phyloP scores from a whole-genome alignment of 2,888 invertebrate genomes.

The Scelioninae gen. 1 region DNA sequence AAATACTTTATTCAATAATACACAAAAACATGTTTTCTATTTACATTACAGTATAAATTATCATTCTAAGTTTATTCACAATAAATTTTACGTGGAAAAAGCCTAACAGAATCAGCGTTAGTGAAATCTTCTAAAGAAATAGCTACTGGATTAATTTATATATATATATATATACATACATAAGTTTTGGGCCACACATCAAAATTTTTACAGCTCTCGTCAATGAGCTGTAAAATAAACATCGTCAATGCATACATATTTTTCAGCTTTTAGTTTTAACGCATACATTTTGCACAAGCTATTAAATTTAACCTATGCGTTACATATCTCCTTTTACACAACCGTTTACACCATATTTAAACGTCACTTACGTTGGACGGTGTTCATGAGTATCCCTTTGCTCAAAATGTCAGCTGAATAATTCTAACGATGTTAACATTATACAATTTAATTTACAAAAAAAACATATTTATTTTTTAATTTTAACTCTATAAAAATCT shows the following conservation, averaged over 20 bases:
- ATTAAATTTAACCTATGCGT: conserved; percentile 42
- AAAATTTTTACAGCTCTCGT: conserved; percentile 29
- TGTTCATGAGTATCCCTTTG: conserved; percentile 21
- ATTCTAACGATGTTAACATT: conserved; percentile 40
- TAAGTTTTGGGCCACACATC: conserved; percentile 15
- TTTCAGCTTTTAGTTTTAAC: neutral
- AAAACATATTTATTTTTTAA: too few species aligned
- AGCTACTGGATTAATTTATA: too few species aligned
- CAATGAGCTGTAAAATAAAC: conserved; percentile 3
- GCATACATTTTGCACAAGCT: conserved; percentile 26
- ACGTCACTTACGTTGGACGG: conserved; percentile 30
- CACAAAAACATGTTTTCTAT: too few species aligned
- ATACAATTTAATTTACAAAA: neutral
- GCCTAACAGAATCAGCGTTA: too few species aligned
- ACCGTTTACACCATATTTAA: conserved; percentile 39
- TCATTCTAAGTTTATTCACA: too few species aligned
- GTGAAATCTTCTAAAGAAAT: too few species aligned
- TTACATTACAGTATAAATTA: too few species aligned
- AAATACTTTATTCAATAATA: too few species aligned
- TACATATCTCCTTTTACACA: conserved; percentile 46
- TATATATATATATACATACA: neutral
- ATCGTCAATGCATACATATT: neutral
- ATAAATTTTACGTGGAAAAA: too few species aligned
- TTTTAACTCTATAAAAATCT: too few species aligned
- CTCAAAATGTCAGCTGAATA: conserved; percentile 52